Evolutionary conservation across 2,888 invertebrate species (phyloP).

Genomic region (Boloria selene): DNA sequence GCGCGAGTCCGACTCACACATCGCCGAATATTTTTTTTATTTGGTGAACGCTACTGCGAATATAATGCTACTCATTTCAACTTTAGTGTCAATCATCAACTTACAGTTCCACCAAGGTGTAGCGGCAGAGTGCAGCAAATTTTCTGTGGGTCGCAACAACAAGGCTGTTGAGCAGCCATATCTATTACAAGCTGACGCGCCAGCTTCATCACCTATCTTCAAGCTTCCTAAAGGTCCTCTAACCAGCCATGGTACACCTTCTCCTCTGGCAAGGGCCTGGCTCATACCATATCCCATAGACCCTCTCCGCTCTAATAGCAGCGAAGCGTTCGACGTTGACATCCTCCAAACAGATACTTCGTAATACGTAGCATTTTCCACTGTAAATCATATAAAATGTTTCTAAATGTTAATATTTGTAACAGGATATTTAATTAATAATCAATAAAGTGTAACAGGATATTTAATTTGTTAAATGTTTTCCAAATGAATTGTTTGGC

Average conservation of each 20-base stretch:
- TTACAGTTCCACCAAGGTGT: slow-evolving; percentile 75
- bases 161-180: slow-evolving; percentile 71
- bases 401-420: not conserved
- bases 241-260: slow-evolving; percentile 55
- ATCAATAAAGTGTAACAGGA: no score
- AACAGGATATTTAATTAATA: no score
- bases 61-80: not conserved
- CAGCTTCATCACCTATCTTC: slow-evolving; percentile 67
- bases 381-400: slow-evolving; percentile 46
- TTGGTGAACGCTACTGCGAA: no score
- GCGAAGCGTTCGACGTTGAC: slow-evolving; percentile 68
- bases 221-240: slow-evolving; percentile 62
- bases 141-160: slow-evolving; percentile 67
- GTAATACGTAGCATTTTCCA: slow-evolving; percentile 76
- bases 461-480: no score
- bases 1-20: no score
- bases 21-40: no score
- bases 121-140: slow-evolving; percentile 59
- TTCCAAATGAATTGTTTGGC: no score
- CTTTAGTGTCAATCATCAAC: slow-evolving; percentile 33
- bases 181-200: slow-evolving; percentile 71
- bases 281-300: slow-evolving; percentile 69
- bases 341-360: slow-evolving; percentile 75
- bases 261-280: slow-evolving; percentile 59
- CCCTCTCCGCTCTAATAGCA: slow-evolving; percentile 64